A percentile compares a stretch with the other conserved stretches of the same genome.
Conservation (phyloP, 2,797 vertebrate genomes). For the Liparis tanakae region DNA sequence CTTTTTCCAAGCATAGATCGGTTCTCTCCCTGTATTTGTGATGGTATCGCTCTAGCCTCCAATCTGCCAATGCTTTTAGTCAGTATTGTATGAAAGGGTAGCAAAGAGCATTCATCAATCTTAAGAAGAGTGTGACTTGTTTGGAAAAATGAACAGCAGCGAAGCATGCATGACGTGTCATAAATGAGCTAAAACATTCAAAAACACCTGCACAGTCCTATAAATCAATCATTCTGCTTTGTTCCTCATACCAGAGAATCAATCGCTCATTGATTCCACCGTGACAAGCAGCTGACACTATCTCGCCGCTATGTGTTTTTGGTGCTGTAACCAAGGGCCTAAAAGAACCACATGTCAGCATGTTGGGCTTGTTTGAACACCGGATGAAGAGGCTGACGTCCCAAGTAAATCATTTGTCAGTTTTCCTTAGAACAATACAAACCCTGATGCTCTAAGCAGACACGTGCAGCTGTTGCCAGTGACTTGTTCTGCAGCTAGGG, state of each 20-base stretch:
- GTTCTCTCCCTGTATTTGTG: slow-evolving; percentile 2
- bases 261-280: slow-evolving; percentile 30
- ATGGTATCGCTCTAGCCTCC: slow-evolving; percentile 1
- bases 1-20: neutral
- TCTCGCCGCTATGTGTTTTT: neutral
- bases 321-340: slow-evolving; percentile 9
- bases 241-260: slow-evolving; percentile 32
- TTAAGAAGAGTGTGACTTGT: slow-evolving; percentile 30
- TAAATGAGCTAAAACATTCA: slow-evolving; percentile 33
- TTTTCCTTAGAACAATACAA: slow-evolving; percentile 40
- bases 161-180: slow-evolving; percentile 28
- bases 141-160: slow-evolving; percentile 25
- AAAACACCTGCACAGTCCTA: slow-evolving; percentile 28
- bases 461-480: slow-evolving; percentile 66
- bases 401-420: slow-evolving; percentile 55
- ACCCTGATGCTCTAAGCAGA: slow-evolving; percentile 42
- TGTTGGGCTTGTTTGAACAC: slow-evolving; percentile 11
- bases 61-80: slow-evolving; percentile 12
- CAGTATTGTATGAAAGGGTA: neutral
- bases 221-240: slow-evolving; percentile 45
- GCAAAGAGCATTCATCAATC: slow-evolving; percentile 20
- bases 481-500: slow-evolving; percentile 58
- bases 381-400: slow-evolving; percentile 46
- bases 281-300: slow-evolving; percentile 24
- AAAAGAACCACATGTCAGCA: slow-evolving; percentile 3